Evolutionary conservation across 2,888 invertebrate species (phyloP).

Genomic region (Drosophila formosana): DNA sequence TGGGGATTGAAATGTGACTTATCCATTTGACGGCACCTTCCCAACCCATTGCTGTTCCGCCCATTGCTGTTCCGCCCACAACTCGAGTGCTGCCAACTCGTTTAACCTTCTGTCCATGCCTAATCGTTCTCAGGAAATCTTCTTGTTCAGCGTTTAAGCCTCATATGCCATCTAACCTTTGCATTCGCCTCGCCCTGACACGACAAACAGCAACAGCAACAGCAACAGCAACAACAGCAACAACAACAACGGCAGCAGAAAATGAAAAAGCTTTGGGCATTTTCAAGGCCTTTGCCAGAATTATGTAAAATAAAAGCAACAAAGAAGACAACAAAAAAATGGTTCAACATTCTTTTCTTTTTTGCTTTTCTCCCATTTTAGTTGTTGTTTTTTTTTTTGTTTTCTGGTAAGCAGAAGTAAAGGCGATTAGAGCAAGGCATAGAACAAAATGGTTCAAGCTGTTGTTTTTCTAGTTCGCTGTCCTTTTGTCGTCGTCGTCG

Average conservation of each 20-base stretch:
- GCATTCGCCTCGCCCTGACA: conserved; percentile 16
- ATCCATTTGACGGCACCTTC: conserved; percentile 2
- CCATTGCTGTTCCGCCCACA: conserved; percentile 19
- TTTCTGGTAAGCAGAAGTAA: conserved; percentile 11
- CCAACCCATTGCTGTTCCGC: neutral
- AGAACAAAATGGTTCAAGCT: conserved; percentile 36
- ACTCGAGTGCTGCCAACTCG: conserved; percentile 26
- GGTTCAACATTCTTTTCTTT: conserved; percentile 15
- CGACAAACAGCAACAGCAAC: conserved; percentile 5
- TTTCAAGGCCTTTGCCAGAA: conserved; percentile 44
- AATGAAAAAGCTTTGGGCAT: conserved; percentile 6
- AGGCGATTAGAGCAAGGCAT: conserved; percentile 39
- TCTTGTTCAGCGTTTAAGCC: conserved; percentile 32
- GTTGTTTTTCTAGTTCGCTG: conserved; percentile 21
- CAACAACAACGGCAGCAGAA: neutral
- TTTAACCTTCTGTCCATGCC: conserved; percentile 38
- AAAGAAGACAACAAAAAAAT: conserved; percentile 16
- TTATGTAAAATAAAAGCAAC: conserved; percentile 41
- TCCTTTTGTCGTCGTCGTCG: conserved; percentile 8
- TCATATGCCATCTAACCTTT: conserved; percentile 38
- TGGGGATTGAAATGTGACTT: conserved; percentile 21
- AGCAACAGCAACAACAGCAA: neutral
- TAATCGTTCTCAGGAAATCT: conserved; percentile 35
- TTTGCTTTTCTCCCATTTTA: neutral
- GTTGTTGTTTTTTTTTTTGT: neutral